Base-by-base conservation (phyloP, 2,113 vertebrate genomes). In the Semnornis frantzii region DNA sequence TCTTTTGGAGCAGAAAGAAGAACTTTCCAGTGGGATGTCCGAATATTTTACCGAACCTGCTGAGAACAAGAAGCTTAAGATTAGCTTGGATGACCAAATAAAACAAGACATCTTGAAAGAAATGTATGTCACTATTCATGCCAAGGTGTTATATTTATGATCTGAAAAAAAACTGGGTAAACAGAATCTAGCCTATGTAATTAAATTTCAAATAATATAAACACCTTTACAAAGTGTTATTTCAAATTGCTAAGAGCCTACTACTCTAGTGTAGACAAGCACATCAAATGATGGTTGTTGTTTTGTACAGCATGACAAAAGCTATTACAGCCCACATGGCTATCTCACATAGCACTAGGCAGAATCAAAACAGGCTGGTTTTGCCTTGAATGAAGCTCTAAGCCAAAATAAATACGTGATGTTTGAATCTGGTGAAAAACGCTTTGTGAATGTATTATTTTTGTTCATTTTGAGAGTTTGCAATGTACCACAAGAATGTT, bases 41-140 rank as follows among this genome's bases (percentile, higher is more conserved):
- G 98, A 98, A 96, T 99, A 99, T 98, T 99, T 98, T 98, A 97
- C 98, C 94, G 97, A 95, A 68, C 90, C 85, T 89, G 82, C 79
- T 24, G 91, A 96, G 94, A 92, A 69, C 60, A 83, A 93, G 93
- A 90, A 92, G 75, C 73, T 8, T 76, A 91, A 82, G 33, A 85
- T 95, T 73, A 91, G 84, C 69, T 48, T 89, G 52, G 39, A 60
- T 20, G 76, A 94, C 48, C 84, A 97, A 93, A 90, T 92, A 75
- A 97, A 96, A 89, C 97, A 91, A 93, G 96, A 93, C 8, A 57
- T 93, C 89, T 92, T 98, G 89, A 97, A 94, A 94, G 91, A 97
- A 96, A 97, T 97, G 97, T 98, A 98, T 55, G 97, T 95, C 48
- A 21, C 5, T 91, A 20, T 87, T 93, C 16, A 73, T 85, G 59